Percentiles rank a stretch among this genome's conserved stretches.
phyloP scores from a whole-genome alignment of 1,140 invertebrate genomes.

The Drosophila bocki region DNA sequence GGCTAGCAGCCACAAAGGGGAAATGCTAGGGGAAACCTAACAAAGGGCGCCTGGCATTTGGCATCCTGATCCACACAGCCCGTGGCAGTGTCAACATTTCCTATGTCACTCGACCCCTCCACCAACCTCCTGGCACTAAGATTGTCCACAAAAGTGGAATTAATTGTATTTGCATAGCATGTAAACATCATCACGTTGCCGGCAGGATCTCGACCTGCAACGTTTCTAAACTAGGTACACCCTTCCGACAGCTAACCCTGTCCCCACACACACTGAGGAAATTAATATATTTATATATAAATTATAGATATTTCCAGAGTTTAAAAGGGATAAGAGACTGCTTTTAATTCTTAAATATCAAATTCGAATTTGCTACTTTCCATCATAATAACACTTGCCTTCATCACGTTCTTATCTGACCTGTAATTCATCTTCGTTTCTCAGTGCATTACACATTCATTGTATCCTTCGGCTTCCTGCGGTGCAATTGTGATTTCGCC shows the following conservation, averaged over 20 bases:
- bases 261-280: conserved; percentile 24
- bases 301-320: accelerated
- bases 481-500: conserved; percentile 58
- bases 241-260: conserved; percentile 22
- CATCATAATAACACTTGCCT: too few species aligned
- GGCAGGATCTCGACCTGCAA: conserved; percentile 52
- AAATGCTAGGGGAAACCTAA: not conserved
- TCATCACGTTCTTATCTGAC: not conserved
- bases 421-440: not conserved
- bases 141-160: conserved; percentile 80
- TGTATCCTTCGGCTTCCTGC: conserved; percentile 77
- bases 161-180: conserved; percentile 82
- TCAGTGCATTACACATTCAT: conserved; percentile 51
- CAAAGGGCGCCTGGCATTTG: conserved; percentile 37
- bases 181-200: conserved; percentile 78
- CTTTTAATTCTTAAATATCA: not conserved
- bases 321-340: not conserved
- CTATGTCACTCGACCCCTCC: conserved; percentile 41
- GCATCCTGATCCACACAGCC: conserved; percentile 42
- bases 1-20: conserved; percentile 4
- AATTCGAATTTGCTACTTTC: not conserved
- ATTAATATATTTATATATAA: not conserved
- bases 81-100: conserved; percentile 65
- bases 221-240: conserved; percentile 44
- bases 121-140: conserved; percentile 44